Evolutionary conservation across 2,888 invertebrate species (phyloP).

Genomic region (Sphaeridia pumilis): DNA sequence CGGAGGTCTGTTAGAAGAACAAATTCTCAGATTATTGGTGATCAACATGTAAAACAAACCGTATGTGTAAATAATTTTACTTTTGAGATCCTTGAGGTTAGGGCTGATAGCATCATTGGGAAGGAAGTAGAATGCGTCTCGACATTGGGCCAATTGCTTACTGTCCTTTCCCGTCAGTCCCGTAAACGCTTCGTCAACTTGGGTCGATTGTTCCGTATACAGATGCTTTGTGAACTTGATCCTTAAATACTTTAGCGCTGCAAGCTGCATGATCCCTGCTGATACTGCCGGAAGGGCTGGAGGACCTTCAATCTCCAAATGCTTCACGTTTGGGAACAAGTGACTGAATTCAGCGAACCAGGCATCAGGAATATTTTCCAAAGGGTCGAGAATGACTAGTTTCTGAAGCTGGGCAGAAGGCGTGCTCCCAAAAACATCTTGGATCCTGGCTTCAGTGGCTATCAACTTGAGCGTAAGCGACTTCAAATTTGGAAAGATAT

Average conservation of each 20-base stretch:
- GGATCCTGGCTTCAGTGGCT: not conserved
- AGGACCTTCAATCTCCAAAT: not conserved
- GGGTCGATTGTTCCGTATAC: not conserved
- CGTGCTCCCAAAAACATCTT: not conserved
- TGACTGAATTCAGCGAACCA: not conserved
- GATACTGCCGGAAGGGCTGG: not conserved
- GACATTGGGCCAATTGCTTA: too few relatives aligned
- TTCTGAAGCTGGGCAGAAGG: not conserved
- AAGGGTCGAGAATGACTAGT: not conserved
- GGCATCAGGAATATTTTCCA: not conserved
- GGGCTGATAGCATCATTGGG: too few relatives aligned
- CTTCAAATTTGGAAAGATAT: not conserved
- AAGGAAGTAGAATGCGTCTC: too few relatives aligned
- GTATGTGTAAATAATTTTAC: too few relatives aligned
- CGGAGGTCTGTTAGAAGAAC: too few relatives aligned
- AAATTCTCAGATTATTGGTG: too few relatives aligned
- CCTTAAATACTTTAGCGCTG: not conserved
- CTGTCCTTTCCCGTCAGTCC: not conserved
- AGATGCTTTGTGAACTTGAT: not conserved
- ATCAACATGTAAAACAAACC: too few relatives aligned
- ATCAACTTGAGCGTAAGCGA: not conserved
- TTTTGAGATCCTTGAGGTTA: too few relatives aligned
- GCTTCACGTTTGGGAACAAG: not conserved
- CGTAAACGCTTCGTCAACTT: not conserved
- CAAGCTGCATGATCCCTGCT: not conserved